Evolutionary conservation across 1,140 invertebrate species (phyloP).

Genomic region (Diachasmimorpha longicaudata): DNA sequence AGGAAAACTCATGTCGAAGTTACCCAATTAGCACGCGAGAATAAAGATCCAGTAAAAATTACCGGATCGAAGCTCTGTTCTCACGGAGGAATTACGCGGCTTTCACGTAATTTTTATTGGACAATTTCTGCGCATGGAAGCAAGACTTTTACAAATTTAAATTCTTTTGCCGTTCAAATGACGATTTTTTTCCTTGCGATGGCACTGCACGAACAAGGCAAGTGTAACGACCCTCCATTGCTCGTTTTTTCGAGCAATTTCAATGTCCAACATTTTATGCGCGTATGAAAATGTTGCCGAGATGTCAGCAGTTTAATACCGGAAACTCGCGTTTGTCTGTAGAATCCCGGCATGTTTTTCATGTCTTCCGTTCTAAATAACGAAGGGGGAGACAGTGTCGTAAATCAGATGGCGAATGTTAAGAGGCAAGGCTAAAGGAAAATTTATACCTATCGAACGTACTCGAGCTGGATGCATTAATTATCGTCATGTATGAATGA

Average conservation of each 20-base stretch:
- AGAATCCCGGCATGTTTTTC: background rate
- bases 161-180: too few relatives aligned
- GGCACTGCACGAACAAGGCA: too few relatives aligned
- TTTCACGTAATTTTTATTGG: background rate
- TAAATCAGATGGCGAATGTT: constrained; percentile 9
- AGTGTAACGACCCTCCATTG: too few relatives aligned
- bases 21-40: too few relatives aligned
- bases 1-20: too few relatives aligned
- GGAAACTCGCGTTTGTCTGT: background rate
- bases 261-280: background rate
- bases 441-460: constrained; percentile 1
- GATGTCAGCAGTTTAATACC: background rate
- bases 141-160: too few relatives aligned
- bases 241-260: too few relatives aligned
- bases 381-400: constrained; percentile 5
- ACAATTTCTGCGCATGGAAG: background rate
- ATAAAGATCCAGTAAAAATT: too few relatives aligned
- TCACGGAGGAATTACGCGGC: too few relatives aligned
- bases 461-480: background rate
- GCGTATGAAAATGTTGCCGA: background rate
- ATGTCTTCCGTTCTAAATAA: constrained; percentile 1
- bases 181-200: too few relatives aligned
- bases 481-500: background rate
- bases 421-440: constrained; percentile 3
- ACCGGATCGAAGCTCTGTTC: too few relatives aligned